Percentiles rank a stretch among this genome's conserved stretches.
Evolutionary conservation across 2,888 invertebrate genomes (phyloP).

Genomic region (Agrotis clavis): DNA sequence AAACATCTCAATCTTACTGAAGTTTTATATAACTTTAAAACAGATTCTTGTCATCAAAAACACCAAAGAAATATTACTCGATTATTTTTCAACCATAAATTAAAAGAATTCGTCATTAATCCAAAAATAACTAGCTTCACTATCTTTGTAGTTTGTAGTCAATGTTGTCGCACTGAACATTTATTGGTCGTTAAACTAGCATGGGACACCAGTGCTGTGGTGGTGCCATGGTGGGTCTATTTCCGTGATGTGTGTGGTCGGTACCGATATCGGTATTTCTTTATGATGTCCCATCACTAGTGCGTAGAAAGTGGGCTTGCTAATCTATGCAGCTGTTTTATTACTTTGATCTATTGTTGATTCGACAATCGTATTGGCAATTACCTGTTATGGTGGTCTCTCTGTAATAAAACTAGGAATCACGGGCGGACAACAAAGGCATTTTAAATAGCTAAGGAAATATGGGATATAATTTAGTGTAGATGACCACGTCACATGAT

Average conservation of each 20-base stretch:
- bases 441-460: not conserved
- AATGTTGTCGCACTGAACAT: slow-evolving; percentile 47
- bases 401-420: not conserved
- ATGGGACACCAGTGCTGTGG: slow-evolving; percentile 55
- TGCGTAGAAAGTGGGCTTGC: slow-evolving; percentile 28
- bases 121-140: slow-evolving; percentile 48
- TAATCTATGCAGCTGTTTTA: slow-evolving; percentile 29
- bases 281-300: slow-evolving; percentile 19
- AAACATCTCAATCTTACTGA: not conserved
- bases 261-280: slow-evolving; percentile 13
- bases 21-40: not conserved
- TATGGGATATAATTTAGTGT: too few relatives aligned
- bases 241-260: slow-evolving; percentile 63
- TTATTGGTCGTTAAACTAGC: slow-evolving; percentile 59
- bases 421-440: not conserved
- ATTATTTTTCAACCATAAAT: slow-evolving; percentile 52
- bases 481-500: too few relatives aligned
- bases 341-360: slow-evolving; percentile 15
- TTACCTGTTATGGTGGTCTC: not conserved
- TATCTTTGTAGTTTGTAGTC: slow-evolving; percentile 57
- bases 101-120: slow-evolving; percentile 52
- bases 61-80: slow-evolving; percentile 13
- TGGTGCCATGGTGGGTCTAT: slow-evolving; percentile 30
- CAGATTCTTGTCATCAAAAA: not conserved
- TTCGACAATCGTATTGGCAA: not conserved